Conservation (phyloP, 2,888 invertebrate species). For the Drosophila setosimentum region DNA sequence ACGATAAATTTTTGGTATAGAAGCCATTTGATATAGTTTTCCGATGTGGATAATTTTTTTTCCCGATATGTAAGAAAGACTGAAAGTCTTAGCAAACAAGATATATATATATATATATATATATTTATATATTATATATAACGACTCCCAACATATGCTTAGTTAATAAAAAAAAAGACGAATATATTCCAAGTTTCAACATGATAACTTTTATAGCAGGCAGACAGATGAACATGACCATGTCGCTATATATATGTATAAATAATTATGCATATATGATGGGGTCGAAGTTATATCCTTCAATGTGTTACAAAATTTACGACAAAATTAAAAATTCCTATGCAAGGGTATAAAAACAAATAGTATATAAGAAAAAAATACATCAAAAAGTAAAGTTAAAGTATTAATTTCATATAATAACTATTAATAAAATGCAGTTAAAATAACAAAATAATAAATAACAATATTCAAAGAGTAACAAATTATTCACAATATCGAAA, state of each 20-base stretch:
- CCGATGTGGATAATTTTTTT: neutral
- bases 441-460: conserved; percentile 14
- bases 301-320: neutral
- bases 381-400: neutral
- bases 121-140: neutral
- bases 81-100: neutral
- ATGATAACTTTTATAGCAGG: neutral
- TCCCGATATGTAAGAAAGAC: neutral
- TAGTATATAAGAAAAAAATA: neutral
- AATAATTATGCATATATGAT: neutral
- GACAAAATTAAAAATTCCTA: too few relatives aligned
- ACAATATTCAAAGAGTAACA: conserved; percentile 11
- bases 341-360: conserved; percentile 3
- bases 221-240: neutral
- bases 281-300: neutral
- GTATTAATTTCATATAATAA: neutral
- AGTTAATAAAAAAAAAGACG: neutral
- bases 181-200: neutral
- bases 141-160: neutral
- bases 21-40: neutral
- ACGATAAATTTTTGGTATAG: too few relatives aligned
- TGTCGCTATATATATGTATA: neutral
- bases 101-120: too few relatives aligned
- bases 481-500: conserved; percentile 9
- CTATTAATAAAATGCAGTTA: conserved; percentile 25